Conservation (phyloP, 2,113 vertebrate species). For the Hoplias malabaricus region DNA sequence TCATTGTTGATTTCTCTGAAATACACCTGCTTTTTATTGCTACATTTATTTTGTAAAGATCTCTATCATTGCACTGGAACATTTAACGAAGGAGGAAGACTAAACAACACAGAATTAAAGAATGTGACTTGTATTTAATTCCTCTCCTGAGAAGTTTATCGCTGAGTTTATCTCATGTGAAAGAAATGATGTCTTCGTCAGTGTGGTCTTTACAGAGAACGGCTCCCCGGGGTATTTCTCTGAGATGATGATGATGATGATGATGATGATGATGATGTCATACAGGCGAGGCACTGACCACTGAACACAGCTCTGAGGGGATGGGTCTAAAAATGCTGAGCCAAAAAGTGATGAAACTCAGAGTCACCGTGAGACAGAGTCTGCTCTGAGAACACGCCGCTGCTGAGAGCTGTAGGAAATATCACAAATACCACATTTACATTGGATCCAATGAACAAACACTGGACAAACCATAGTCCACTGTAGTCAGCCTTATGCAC, state of each 20-base stretch:
- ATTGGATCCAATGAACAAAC: no score
- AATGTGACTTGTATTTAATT: neutral
- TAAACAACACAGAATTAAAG: neutral
- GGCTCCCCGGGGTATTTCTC: neutral
- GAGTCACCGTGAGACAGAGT: conserved; percentile 3
- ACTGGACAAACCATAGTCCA: no score
- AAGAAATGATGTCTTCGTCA: neutral
- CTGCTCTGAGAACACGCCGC: neutral
- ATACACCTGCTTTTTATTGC: no score
- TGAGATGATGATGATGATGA: no score
- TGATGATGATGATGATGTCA: no score
- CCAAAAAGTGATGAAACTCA: conserved; percentile 17
- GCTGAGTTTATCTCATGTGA: neutral
- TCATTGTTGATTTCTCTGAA: no score
- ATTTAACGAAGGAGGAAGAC: neutral
- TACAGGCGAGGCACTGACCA: neutral
- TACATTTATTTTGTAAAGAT: no score
- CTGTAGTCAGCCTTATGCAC: no score
- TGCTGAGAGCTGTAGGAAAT: no score
- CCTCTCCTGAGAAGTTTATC: neutral
- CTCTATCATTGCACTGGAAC: no score
- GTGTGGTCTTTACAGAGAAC: neutral
- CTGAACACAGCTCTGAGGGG: conserved; percentile 7
- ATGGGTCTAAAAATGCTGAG: neutral
- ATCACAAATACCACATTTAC: no score